Percentiles rank a stretch among this genome's conserved stretches.
Conservation (phyloP, 2,888 invertebrate genomes). For the Aplocera efformata region DNA sequence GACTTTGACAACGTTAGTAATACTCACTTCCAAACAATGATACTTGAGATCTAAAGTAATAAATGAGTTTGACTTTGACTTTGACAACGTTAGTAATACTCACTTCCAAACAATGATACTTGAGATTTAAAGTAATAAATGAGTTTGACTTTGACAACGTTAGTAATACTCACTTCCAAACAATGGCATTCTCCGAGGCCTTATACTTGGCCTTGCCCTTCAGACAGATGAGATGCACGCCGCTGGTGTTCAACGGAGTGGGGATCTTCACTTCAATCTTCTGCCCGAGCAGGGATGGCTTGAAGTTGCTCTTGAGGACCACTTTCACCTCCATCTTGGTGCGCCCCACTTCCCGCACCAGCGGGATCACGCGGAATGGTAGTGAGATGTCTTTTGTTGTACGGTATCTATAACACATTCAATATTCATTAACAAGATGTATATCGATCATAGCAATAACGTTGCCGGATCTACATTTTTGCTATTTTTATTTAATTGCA, state of each 20-base stretch:
- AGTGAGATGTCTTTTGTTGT: constrained; percentile 99
- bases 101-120: constrained; percentile 96
- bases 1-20: neutral
- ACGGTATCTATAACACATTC: constrained; percentile 90
- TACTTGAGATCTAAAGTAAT: too few species aligned
- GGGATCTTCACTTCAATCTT: constrained; percentile 99
- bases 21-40: constrained; percentile 94
- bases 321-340: constrained; percentile 99
- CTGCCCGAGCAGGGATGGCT: constrained; percentile 97
- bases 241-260: constrained; percentile 98
- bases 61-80: too few species aligned
- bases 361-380: constrained; percentile 99
- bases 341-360: constrained; percentile 98
- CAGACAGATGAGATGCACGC: constrained; percentile 98
- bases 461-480: too few species aligned
- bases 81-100: constrained; percentile 58
- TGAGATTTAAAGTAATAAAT: too few species aligned
- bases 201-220: constrained; percentile 99
- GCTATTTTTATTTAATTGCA: too few species aligned
- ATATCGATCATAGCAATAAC: too few species aligned
- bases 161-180: constrained; percentile 88
- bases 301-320: constrained; percentile 99
- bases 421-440: too few species aligned
- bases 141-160: neutral
- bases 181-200: constrained; percentile 99